phyloP scores from a whole-genome alignment of 1,140 invertebrate species.

The Bombus confusus region DNA sequence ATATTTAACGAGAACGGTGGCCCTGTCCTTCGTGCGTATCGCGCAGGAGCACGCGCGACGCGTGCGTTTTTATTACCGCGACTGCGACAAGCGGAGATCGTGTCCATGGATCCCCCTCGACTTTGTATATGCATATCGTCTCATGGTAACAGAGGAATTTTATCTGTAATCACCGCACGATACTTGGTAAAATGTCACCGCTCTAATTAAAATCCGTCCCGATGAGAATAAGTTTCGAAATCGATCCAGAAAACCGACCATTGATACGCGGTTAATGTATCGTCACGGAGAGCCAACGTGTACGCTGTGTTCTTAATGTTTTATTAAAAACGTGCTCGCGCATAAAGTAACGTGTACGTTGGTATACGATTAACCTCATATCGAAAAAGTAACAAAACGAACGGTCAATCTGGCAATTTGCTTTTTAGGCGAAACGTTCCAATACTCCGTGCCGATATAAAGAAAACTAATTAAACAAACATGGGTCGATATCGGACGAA shows the following conservation, averaged over 20 bases:
- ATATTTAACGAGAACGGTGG: conserved; percentile 60
- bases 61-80: conserved; percentile 46
- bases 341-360: neutral
- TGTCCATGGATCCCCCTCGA: neutral
- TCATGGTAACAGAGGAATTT: conserved; percentile 19
- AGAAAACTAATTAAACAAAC: conserved; percentile 10
- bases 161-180: neutral
- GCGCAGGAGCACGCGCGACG: conserved; percentile 20
- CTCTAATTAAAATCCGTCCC: neutral
- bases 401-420: neutral
- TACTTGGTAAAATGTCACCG: neutral
- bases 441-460: neutral
- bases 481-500: neutral
- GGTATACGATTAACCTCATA: neutral
- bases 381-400: neutral
- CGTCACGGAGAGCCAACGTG: neutral
- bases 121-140: neutral
- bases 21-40: conserved; percentile 42
- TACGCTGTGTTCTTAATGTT: neutral
- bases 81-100: conserved; percentile 20
- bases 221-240: neutral
- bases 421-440: neutral
- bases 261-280: neutral
- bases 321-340: neutral
- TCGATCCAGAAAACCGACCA: neutral